These are phyloP conservation scores for Syngnathus scovelli DNA, from an alignment of 2,113 vertebrate species.

Conservation along the genomic window DNA sequence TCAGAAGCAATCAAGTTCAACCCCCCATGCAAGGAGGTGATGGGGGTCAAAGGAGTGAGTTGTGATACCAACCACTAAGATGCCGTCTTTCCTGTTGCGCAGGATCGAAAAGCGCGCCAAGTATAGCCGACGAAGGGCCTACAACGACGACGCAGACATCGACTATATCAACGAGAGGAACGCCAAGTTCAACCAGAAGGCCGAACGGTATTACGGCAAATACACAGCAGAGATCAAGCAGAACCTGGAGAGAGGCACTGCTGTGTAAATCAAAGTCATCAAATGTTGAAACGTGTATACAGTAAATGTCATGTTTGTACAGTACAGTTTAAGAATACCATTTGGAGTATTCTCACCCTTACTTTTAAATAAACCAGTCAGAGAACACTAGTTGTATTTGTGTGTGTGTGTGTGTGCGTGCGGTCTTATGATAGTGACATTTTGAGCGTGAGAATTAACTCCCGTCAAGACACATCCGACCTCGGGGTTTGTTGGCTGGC, in stretches of 20 bases:
- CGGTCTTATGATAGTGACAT: constrained; percentile 35
- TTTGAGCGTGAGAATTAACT: constrained; percentile 44
- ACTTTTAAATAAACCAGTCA: constrained; percentile 50
- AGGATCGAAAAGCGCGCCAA: constrained; percentile 94
- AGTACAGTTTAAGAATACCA: constrained; percentile 23
- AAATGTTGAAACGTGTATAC: not conserved
- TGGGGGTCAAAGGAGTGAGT: constrained; percentile 3
- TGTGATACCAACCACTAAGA: constrained; percentile 14
- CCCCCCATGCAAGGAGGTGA: constrained; percentile 1
- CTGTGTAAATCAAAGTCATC: constrained; percentile 69
- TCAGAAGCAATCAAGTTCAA: not conserved
- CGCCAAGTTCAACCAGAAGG: constrained; percentile 99
- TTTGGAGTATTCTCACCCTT: constrained; percentile 6
- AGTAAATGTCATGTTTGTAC: constrained; percentile 19
- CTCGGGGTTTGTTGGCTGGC: constrained; percentile 26
- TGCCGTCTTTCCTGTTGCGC: constrained; percentile 38
- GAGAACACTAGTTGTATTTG: constrained; percentile 16
- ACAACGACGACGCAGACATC: constrained; percentile 92
- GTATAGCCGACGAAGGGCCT: constrained; percentile 88
- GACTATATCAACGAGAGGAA: constrained; percentile 98
- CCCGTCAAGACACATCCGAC: constrained; percentile 15
- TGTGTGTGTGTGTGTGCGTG: constrained; percentile 31
- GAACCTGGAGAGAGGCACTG: constrained; percentile 95
- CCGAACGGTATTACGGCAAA: constrained; percentile 95
- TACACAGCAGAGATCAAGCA: constrained; percentile 97